Conservation (phyloP, 1,140 invertebrate genomes). For the Pararge aegeria region DNA sequence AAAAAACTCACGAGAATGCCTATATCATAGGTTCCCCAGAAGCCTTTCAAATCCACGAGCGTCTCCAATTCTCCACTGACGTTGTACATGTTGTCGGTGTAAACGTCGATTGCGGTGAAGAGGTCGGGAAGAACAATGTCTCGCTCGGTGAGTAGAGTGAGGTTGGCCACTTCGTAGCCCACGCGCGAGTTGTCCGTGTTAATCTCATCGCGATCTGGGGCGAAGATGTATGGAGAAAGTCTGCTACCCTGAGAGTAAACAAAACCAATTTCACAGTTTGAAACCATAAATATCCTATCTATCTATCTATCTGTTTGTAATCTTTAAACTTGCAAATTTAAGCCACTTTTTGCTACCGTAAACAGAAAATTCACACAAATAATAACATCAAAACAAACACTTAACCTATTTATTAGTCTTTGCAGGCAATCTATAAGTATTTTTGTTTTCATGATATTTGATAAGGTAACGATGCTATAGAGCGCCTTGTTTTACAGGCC, state of each 20-base stretch:
- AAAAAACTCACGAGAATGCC: slow-evolving; percentile 61
- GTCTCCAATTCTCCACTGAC: slow-evolving; percentile 63
- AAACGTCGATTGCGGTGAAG: slow-evolving; percentile 59
- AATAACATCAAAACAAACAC: too few relatives aligned
- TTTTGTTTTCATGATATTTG: background rate
- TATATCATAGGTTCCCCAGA: slow-evolving; percentile 77
- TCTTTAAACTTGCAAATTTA: too few relatives aligned
- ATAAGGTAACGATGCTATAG: background rate
- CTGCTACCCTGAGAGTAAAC: slow-evolving; percentile 40
- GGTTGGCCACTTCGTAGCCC: slow-evolving; percentile 60
- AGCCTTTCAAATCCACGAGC: slow-evolving; percentile 63
- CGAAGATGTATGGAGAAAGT: slow-evolving; percentile 59
- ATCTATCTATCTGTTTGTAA: too few relatives aligned
- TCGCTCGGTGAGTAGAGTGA: slow-evolving; percentile 36
- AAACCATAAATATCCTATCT: too few relatives aligned
- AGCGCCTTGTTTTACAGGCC: too few relatives aligned
- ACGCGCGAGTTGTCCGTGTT: slow-evolving; percentile 76
- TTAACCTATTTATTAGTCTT: too few relatives aligned
- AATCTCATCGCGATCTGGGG: slow-evolving; percentile 74
- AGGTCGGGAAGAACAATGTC: slow-evolving; percentile 56
- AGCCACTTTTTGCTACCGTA: too few relatives aligned
- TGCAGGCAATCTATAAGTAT: too few relatives aligned
- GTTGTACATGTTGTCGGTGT: slow-evolving; percentile 16
- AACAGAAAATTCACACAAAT: too few relatives aligned
- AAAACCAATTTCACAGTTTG: too few relatives aligned